Evolutionary conservation across 2,888 invertebrate species (phyloP).

Genomic region (Drosophila nr. perissopoda): DNA sequence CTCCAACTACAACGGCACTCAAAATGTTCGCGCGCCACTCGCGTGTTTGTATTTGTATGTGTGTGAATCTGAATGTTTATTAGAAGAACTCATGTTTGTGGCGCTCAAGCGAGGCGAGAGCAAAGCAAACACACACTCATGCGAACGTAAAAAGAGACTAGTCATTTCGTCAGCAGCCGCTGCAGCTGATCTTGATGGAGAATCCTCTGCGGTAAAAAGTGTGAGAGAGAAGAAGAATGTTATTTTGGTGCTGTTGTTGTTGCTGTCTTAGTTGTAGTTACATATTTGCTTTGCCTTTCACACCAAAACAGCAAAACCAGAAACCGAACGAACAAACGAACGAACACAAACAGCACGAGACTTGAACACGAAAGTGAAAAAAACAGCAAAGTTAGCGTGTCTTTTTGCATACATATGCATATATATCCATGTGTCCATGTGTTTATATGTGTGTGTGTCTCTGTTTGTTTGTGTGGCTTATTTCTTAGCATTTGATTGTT

Average conservation of each 20-base stretch:
- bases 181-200: slow-evolving; percentile 76
- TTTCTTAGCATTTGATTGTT: slow-evolving; percentile 49
- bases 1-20: slow-evolving; percentile 55
- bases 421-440: slow-evolving; percentile 26
- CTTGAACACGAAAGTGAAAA: slow-evolving; percentile 76
- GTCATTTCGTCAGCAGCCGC: slow-evolving; percentile 51
- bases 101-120: slow-evolving; percentile 59
- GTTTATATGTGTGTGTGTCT: not conserved
- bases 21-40: slow-evolving; percentile 36
- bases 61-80: slow-evolving; percentile 47
- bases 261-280: slow-evolving; percentile 47
- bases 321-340: slow-evolving; percentile 38
- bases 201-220: slow-evolving; percentile 41
- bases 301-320: slow-evolving; percentile 56
- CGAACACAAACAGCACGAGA: slow-evolving; percentile 67
- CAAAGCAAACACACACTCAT: slow-evolving; percentile 36
- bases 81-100: slow-evolving; percentile 42
- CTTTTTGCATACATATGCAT: slow-evolving; percentile 31
- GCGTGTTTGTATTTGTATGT: slow-evolving; percentile 21
- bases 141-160: slow-evolving; percentile 34
- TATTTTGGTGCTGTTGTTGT: slow-evolving; percentile 19
- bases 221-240: slow-evolving; percentile 35
- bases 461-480: slow-evolving; percentile 22
- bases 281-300: slow-evolving; percentile 60
- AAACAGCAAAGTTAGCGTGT: slow-evolving; percentile 42